Evolutionary conservation across 2,888 invertebrate species (phyloP).

Genomic region (Bruchidius siliquastri): DNA sequence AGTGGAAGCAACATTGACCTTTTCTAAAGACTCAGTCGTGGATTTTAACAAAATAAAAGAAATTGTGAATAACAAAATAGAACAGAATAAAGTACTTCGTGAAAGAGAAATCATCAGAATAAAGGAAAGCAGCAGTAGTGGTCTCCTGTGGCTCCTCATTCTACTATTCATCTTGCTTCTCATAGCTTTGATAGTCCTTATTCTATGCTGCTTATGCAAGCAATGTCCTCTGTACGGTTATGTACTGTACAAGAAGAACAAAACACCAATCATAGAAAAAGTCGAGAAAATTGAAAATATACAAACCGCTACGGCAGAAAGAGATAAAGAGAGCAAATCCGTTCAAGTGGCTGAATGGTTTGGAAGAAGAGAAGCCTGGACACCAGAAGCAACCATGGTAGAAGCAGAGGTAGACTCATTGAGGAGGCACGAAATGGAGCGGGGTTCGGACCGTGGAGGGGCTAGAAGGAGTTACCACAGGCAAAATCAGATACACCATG

Average conservation of each 20-base stretch:
- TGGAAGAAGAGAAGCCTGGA: constrained; percentile 80
- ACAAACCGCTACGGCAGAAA: constrained; percentile 56
- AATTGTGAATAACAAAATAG: constrained; percentile 43
- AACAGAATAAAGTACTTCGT: constrained; percentile 13
- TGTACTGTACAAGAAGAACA: constrained; percentile 69
- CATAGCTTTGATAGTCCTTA: constrained; percentile 63
- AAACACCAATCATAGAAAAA: constrained; percentile 60
- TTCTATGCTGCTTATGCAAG: constrained; percentile 80
- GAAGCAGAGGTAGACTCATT: constrained; percentile 64
- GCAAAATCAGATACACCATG: constrained; percentile 38
- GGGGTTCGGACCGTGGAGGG: constrained; percentile 62
- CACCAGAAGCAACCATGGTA: constrained; percentile 57
- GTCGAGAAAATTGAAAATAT: constrained; percentile 42
- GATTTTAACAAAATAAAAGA: constrained; percentile 70
- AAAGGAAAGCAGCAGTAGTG: constrained; percentile 48
- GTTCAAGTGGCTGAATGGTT: constrained; percentile 73
- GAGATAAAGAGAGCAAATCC: constrained; percentile 61
- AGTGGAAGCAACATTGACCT: constrained; percentile 66
- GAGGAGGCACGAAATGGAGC: constrained; percentile 70
- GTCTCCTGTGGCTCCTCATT: constrained; percentile 71
- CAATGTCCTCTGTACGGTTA: constrained; percentile 80
- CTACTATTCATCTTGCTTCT: constrained; percentile 71
- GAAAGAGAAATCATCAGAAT: constrained; percentile 21
- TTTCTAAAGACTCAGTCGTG: constrained; percentile 61
- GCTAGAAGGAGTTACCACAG: constrained; percentile 28